Conservation (phyloP, 2,113 vertebrate species). For the Pleuronectes platessa region DNA sequence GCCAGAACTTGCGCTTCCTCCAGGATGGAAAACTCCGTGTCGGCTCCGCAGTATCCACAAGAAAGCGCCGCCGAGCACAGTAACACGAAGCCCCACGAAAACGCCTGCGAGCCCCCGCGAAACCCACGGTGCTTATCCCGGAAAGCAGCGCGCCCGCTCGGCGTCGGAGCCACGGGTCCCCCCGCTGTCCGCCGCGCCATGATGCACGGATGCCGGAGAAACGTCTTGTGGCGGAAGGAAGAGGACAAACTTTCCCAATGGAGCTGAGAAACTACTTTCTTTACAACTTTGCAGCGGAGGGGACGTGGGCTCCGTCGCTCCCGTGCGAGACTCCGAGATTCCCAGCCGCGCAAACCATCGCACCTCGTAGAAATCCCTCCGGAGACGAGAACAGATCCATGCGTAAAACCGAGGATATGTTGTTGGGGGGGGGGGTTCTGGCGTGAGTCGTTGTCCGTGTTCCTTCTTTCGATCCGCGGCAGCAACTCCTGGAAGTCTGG, state of each 20-base stretch:
- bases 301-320: constrained; percentile 44
- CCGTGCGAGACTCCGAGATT: constrained; percentile 34
- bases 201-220: constrained; percentile 13
- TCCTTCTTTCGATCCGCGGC: constrained; percentile 40
- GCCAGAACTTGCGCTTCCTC: constrained; percentile 93
- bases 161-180: constrained; percentile 44
- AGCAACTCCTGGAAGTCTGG: constrained; percentile 79
- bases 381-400: constrained; percentile 58
- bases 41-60: constrained; percentile 82
- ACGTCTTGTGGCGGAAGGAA: background rate
- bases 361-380: constrained; percentile 45
- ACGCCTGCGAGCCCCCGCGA: constrained; percentile 40
- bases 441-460: background rate
- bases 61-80: constrained; percentile 74
- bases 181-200: constrained; percentile 80
- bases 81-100: constrained; percentile 67
- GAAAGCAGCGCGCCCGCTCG: constrained; percentile 43
- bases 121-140: constrained; percentile 54
- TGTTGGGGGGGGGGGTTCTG: background rate
- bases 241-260: constrained; percentile 65
- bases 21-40: constrained; percentile 93
- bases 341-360: constrained; percentile 43
- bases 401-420: constrained; percentile 3
- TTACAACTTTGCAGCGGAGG: constrained; percentile 76
- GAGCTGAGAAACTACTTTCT: constrained; percentile 65